A percentile compares a stretch with the other conserved stretches of the same genome.
phyloP scores from a whole-genome alignment of 2,797 vertebrate species.

The Fistularia tabacaria region DNA sequence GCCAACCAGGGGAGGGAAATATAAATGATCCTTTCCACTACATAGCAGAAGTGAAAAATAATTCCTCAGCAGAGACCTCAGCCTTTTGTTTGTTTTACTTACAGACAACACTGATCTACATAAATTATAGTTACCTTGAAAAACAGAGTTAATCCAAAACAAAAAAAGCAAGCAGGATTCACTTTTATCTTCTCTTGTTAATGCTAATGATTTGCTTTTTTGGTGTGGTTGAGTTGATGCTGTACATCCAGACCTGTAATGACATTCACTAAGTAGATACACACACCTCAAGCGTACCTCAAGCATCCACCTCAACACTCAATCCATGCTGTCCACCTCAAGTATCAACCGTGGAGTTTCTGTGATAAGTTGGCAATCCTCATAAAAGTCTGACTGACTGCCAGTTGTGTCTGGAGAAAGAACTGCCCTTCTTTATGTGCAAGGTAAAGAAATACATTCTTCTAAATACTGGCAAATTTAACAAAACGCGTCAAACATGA shows the following conservation, averaged over 20 bases:
- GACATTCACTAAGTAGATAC: conserved; percentile 23
- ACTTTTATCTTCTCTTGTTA: conserved; percentile 23
- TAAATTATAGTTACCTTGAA: conserved; percentile 53
- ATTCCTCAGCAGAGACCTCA: conserved; percentile 49
- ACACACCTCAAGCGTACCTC: too few relatives aligned
- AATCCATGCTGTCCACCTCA: conserved; percentile 31
- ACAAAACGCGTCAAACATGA: conserved; percentile 27
- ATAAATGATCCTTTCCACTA: conserved; percentile 37
- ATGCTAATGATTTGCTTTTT: too few relatives aligned
- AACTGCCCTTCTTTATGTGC: conserved; percentile 27
- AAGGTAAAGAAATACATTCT: conserved; percentile 37
- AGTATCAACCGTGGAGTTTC: conserved; percentile 31
- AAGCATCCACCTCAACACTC: too few relatives aligned
- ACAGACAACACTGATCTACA: conserved; percentile 39
- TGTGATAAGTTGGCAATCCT: conserved; percentile 41
- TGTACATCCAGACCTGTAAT: conserved; percentile 37
- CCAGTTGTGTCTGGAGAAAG: conserved; percentile 16
- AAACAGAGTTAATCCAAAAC: conserved; percentile 48
- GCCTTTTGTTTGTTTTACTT: conserved; percentile 58
- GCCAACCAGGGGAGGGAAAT: conserved; percentile 22
- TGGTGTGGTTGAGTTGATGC: conserved; percentile 2
- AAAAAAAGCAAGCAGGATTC: conserved; percentile 41
- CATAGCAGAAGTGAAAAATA: conserved; percentile 45
- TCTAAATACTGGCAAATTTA: conserved; percentile 20
- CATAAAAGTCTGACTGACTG: conserved; percentile 50